A percentile compares a stretch with the other conserved stretches of the same genome.
phyloP scores from a whole-genome alignment of 2,888 invertebrate genomes.

The Sinopyrophorus schimmeli region DNA sequence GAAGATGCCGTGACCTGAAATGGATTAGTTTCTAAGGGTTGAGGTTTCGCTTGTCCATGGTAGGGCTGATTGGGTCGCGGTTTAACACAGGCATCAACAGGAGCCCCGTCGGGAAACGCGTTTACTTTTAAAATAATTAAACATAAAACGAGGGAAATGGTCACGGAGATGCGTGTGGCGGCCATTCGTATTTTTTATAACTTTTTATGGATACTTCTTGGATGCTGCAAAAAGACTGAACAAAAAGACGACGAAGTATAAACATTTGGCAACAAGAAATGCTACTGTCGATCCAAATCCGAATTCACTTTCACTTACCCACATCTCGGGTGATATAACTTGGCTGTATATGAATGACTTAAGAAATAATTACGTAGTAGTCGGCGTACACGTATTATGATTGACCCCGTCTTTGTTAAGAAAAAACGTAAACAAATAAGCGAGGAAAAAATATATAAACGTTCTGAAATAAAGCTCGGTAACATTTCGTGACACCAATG shows the following conservation, averaged over 20 bases:
- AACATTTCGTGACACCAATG: too few relatives aligned
- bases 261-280: constrained; percentile 29
- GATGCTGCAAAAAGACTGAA: constrained; percentile 24
- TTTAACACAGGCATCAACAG: constrained; percentile 79
- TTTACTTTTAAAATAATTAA: constrained; percentile 3
- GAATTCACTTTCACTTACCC: constrained; percentile 33
- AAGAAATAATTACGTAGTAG: too few relatives aligned
- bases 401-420: too few relatives aligned
- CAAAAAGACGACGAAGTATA: constrained; percentile 21
- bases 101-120: constrained; percentile 79
- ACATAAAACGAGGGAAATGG: constrained; percentile 1
- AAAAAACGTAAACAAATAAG: too few relatives aligned
- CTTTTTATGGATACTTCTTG: constrained; percentile 11
- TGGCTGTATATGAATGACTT: too few relatives aligned
- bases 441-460: too few relatives aligned
- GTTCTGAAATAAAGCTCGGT: too few relatives aligned
- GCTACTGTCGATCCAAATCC: constrained; percentile 24
- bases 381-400: too few relatives aligned
- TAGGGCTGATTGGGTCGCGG: constrained; percentile 75
- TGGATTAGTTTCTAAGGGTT: constrained; percentile 66
- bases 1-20: constrained; percentile 70
- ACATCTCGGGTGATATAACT: constrained; percentile 26
- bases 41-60: constrained; percentile 73
- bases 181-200: constrained; percentile 10
- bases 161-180: not conserved